Base-by-base conservation (phyloP, 2,113 vertebrate genomes). In the Oenanthe melanoleuca region DNA sequence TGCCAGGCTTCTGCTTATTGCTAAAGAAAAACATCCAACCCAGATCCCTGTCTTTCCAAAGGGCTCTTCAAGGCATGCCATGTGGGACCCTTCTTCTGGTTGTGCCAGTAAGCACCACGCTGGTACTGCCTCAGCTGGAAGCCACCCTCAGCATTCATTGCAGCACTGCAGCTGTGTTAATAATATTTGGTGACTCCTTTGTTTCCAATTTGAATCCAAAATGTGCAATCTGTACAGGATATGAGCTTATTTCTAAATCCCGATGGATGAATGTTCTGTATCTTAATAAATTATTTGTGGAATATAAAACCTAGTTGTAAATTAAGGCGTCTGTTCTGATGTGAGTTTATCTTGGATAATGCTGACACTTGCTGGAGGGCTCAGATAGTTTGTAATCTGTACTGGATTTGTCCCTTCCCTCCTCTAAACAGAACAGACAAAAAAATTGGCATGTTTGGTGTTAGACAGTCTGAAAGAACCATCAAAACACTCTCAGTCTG, bases 241-340 rank as follows among this genome's bases (percentile, higher is more conserved):
- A 87, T 91, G 70, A 96, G 64, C 63, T 96, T 96, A 79, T 56
- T 96, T 96, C 96, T 93, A 89, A 96, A 95, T 96, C 86, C 80
- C 61, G 0, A 12, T 40, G 78, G 88, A 88, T 94, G 91, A 95
- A 97, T 96, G 91, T 96, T 97, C 94, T 87, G 52, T 73, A 89
- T 82, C 78, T 96, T 95, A 80, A 97, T 97, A 97, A 97, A 96
- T 96, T 97, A 96, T 96, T 88, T 96, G 71, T 92, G 82, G 65
- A 79, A 92, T 94, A 72, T 95, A 78, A 89, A 95, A 95, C 40
- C 88, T 73, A 70, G 88, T 70, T 64, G 89, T 90, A 88, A 96
- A 91, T 96, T 93, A 77, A 95, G 40, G 84, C 31, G 15, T 60
- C 73, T 81, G 42, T 67, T 93, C 49, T 8, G 14, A 86, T 91